Percentiles rank a stretch among this genome's conserved stretches.
Conservation (phyloP, 2,888 invertebrate genomes). For the Dysmachus trigonus region DNA sequence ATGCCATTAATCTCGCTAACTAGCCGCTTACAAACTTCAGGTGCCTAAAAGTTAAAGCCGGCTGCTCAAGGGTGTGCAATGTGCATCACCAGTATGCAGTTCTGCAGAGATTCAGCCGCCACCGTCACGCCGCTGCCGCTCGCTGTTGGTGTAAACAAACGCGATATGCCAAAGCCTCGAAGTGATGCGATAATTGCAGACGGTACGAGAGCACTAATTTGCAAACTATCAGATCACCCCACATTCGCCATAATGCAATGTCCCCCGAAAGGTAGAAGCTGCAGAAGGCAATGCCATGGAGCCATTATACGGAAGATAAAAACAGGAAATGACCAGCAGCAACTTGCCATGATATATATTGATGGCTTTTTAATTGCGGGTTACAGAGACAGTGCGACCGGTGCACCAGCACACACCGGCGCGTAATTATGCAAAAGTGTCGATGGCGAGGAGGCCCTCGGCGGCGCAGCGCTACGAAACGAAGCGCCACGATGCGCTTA, state of each 20-base stretch:
- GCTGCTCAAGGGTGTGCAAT: background rate
- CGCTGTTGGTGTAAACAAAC: constrained; percentile 45
- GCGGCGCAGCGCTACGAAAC: background rate
- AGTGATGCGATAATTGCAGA: constrained; percentile 47
- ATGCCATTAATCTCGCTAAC: constrained; percentile 21
- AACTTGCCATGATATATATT: constrained; percentile 47
- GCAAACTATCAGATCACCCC: constrained; percentile 50
- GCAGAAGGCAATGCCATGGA: constrained; percentile 33
- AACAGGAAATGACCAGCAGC: constrained; percentile 47
- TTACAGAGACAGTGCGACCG: constrained; percentile 4
- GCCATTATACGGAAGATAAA: constrained; percentile 47
- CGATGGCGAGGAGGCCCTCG: constrained; percentile 15
- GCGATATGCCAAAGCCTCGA: constrained; percentile 46
- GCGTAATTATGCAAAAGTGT: constrained; percentile 40
- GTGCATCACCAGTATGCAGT: background rate
- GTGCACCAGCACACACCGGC: background rate
- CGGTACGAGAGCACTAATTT: constrained; percentile 48
- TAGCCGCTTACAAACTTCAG: background rate
- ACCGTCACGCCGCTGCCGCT: background rate
- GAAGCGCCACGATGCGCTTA: constrained; percentile 30
- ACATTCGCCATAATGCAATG: constrained; percentile 44
- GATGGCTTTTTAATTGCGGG: constrained; percentile 49
- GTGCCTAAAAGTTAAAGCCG: background rate
- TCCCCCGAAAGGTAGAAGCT: constrained; percentile 23
- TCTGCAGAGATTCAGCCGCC: background rate